Percentiles rank a stretch among this genome's conserved stretches.
Conservation (phyloP, 1,140 invertebrate genomes). For the Lasioglossum albipes region DNA sequence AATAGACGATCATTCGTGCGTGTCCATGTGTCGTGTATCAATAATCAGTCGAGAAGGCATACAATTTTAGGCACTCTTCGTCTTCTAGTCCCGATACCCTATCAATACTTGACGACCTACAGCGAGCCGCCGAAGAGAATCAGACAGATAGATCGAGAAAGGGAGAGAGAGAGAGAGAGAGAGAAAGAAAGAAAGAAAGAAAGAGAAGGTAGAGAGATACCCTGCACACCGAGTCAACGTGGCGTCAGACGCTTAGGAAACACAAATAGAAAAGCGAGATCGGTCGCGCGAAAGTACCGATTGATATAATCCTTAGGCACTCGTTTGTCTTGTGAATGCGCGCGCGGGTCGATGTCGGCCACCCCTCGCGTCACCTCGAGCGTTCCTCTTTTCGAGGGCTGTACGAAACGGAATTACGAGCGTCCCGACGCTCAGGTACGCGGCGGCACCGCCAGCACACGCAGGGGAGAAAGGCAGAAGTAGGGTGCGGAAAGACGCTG, state of each 20-base stretch:
- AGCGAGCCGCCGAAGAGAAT: neutral
- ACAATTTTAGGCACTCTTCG: conserved; percentile 48
- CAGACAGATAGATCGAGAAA: no score
- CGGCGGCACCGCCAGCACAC: conserved; percentile 23
- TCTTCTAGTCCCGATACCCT: conserved; percentile 19
- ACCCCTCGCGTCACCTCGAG: neutral
- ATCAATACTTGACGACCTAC: neutral
- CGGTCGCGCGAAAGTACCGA: neutral
- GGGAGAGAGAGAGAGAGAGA: neutral
- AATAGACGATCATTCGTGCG: neutral
- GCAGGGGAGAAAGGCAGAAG: conserved; percentile 10
- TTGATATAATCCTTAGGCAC: conserved; percentile 33
- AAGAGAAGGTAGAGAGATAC: neutral
- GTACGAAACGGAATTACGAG: conserved; percentile 23
- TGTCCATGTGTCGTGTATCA: neutral
- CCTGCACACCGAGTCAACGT: neutral
- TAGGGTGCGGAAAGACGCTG: conserved; percentile 14
- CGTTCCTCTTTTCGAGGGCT: conserved; percentile 2
- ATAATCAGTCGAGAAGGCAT: conserved; percentile 48
- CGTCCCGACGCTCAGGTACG: neutral
- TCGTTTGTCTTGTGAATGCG: conserved; percentile 19
- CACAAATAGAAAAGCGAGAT: neutral
- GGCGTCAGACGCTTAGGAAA: neutral
- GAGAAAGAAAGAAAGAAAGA: neutral
- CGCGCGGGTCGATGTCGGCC: conserved; percentile 5